Evolutionary conservation across 1,140 invertebrate genomes (phyloP), one percentile per base, ranked within the genome.

Genomic region (Cyclina sinensis): DNA sequence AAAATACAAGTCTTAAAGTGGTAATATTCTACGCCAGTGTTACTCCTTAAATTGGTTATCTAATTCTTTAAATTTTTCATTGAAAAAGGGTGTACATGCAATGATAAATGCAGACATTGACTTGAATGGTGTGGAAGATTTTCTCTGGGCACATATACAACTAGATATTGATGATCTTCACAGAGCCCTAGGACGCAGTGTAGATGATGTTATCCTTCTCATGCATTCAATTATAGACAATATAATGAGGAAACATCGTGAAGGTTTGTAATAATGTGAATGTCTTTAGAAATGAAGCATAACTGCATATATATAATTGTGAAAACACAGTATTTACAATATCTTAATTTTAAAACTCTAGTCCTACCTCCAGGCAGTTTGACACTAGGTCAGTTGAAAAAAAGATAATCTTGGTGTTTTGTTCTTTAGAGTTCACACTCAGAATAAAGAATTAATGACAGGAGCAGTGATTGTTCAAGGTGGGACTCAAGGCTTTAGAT

Each of bases 181-280:
- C n/a, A 65, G 39, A 76, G 65, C 73, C 24, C 62, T 92, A 51
- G 90, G 90, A 14, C 89, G 86, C 65, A 91, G 90, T 84, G 48
- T 86, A 11, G 93, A 93, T 83, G 93, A 93, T 89, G 89, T 92
- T 11, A 74, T 91, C 30, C 74, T 93, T 0, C 16, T 93, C 24
- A 84, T 93, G 30, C 92, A 93, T 86, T 70, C 43, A 18, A 73
- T 92, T 30, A 81, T 89, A 21, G 37, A 88, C 68, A 35, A 79
- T 12, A 85, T 93, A n/a, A 78, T 90, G 59, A 30, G 62, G 21
- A 54, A 39, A 37, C 79, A 78, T 12, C 82, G 76, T 78, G 37
- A 86, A 68, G 68, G 68, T 88, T 7, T 35, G 85, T 62, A 7
- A 24, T 65, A 59, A 62, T 27, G 4, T 43, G 43, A 43, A 43